Evolutionary conservation across 2,797 vertebrate genomes (phyloP).

Genomic region (Dermochelys coriacea): DNA sequence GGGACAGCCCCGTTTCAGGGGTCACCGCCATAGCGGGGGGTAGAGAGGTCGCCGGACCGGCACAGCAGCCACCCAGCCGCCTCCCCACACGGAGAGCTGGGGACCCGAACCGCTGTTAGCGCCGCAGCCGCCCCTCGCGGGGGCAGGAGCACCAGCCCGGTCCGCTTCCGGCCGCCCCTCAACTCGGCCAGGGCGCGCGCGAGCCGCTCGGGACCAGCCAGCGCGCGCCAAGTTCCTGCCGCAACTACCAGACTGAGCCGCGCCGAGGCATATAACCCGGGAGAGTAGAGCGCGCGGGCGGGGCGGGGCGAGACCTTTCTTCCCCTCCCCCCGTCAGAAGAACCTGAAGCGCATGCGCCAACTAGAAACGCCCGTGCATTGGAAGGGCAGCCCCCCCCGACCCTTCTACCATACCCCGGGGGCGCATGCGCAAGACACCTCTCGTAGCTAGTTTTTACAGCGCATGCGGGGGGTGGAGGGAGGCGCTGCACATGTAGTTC

Average conservation of each 20-base stretch:
- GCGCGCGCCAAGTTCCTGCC: fast-evolving
- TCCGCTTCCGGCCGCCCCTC: neutral
- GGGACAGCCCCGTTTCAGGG: constrained; percentile 32
- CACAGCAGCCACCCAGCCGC: fast-evolving
- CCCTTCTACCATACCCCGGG: fast-evolving
- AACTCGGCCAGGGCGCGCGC: too few relatives aligned
- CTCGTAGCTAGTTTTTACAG: neutral
- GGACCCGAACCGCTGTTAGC: too few relatives aligned
- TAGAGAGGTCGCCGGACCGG: neutral
- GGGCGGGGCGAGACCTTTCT: fast-evolving
- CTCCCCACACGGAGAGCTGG: neutral
- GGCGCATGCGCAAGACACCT: neutral
- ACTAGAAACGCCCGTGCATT: neutral
- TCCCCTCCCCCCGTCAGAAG: neutral
- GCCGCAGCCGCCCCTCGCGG: too few relatives aligned
- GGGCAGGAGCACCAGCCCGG: too few relatives aligned
- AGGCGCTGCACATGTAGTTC: fast-evolving
- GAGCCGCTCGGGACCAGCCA: too few relatives aligned
- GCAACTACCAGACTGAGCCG: neutral
- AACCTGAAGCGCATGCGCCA: neutral
- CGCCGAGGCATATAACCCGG: neutral
- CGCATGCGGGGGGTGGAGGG: neutral
- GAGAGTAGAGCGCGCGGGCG: fast-evolving
- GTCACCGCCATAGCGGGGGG: constrained; percentile 60
- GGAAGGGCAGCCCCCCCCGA: fast-evolving